Conservation (phyloP, 2,888 invertebrate genomes). For the Diarsia dahlii region DNA sequence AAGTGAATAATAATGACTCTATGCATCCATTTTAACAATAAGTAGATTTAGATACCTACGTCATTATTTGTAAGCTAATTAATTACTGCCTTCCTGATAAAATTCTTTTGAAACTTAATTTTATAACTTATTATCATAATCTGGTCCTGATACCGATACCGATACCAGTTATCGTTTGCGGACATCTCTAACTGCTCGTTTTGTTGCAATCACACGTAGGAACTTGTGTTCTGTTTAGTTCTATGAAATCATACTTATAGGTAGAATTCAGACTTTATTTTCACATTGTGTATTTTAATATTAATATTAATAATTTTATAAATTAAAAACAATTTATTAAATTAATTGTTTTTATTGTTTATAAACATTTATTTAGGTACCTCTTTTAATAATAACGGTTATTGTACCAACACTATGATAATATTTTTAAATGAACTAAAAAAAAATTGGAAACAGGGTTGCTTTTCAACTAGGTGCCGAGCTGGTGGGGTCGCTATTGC, state of each 20-base stretch:
- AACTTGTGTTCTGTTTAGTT: not conserved
- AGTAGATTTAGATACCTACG: not conserved
- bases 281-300: no score
- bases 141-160: slow-evolving; percentile 40
- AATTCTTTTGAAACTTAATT: slow-evolving; percentile 19
- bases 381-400: no score
- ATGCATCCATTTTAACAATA: not conserved
- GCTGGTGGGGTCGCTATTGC: not conserved
- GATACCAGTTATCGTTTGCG: slow-evolving; percentile 40
- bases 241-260: not conserved
- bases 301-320: no score
- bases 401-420: not conserved
- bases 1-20: not conserved
- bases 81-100: slow-evolving; percentile 35
- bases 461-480: not conserved
- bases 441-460: not conserved
- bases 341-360: no score
- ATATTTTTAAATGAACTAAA: not conserved
- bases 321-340: no score
- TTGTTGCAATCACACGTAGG: slow-evolving; percentile 20
- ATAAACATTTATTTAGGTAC: no score
- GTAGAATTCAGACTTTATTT: not conserved
- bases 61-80: slow-evolving; percentile 17
- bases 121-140: slow-evolving; percentile 25
- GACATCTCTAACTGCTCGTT: slow-evolving; percentile 39